These are phyloP conservation scores for Conus betulinus DNA, from an alignment of 1,140 invertebrate species.

Conservation along the genomic window DNA sequence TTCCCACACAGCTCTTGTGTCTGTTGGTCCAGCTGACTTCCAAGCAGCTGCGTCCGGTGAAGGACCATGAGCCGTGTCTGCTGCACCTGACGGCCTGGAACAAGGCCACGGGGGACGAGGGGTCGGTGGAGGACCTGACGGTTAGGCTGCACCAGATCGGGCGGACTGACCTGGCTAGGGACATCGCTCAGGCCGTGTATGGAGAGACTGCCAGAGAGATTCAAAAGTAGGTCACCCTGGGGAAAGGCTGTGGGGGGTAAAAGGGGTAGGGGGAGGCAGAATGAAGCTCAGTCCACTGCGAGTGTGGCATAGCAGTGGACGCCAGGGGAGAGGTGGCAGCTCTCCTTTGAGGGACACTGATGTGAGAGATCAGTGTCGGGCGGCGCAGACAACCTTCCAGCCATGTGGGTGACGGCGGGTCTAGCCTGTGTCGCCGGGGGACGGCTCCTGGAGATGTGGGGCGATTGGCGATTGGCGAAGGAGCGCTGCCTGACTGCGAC, in stretches of 20 bases:
- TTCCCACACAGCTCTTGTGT: background rate
- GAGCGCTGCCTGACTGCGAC: too few relatives aligned
- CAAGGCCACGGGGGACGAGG: background rate
- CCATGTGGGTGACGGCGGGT: too few relatives aligned
- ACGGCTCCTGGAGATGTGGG: too few relatives aligned
- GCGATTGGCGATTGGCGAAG: too few relatives aligned
- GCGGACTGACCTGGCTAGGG: constrained; percentile 5
- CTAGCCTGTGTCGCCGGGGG: too few relatives aligned
- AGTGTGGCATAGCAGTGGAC: too few relatives aligned
- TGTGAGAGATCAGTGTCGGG: too few relatives aligned
- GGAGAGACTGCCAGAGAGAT: constrained; percentile 17
- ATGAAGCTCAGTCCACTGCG: too few relatives aligned
- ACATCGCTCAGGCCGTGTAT: constrained; percentile 21
- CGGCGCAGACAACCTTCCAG: too few relatives aligned
- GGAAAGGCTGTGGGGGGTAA: background rate
- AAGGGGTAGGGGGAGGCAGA: too few relatives aligned
- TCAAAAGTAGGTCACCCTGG: constrained; percentile 3
- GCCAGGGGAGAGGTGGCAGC: too few relatives aligned
- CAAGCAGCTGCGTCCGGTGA: background rate
- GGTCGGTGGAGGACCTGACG: constrained; percentile 29
- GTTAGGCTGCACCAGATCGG: constrained; percentile 32
- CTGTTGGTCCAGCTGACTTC: background rate
- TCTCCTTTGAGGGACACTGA: too few relatives aligned
- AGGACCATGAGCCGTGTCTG: constrained; percentile 23
- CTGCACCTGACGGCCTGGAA: constrained; percentile 14